Percentiles rank a stretch among this genome's conserved stretches.
phyloP scores from a whole-genome alignment of 2,797 vertebrate species.

The Amniataba percoides region DNA sequence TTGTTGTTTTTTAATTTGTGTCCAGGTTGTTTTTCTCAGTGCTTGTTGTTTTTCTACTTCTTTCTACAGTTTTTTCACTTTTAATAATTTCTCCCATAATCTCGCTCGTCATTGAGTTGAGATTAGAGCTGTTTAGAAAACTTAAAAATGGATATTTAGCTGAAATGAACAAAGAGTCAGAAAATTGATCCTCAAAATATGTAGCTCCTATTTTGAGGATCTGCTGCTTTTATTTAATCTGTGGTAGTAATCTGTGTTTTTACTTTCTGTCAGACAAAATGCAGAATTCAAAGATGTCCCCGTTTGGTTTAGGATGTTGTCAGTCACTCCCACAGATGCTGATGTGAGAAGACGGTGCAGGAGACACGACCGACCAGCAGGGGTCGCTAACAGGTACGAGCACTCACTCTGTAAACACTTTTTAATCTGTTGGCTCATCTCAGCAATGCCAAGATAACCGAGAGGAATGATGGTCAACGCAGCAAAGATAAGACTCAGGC shows the following conservation, averaged over 20 bases:
- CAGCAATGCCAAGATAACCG: not conserved
- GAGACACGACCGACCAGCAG: conserved; percentile 2
- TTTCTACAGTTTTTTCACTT: not conserved
- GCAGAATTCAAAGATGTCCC: not conserved
- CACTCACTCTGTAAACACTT: too few species aligned
- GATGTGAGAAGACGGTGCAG: not conserved
- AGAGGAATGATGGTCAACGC: not conserved
- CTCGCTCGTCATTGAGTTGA: not conserved
- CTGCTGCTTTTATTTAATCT: not conserved
- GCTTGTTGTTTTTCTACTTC: too few species aligned
- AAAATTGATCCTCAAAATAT: not conserved
- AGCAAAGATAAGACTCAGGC: not conserved
- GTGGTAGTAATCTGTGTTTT: not conserved
- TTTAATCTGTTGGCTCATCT: not conserved
- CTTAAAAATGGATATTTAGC: not conserved
- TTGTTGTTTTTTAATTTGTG: not conserved
- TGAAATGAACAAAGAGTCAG: too few species aligned
- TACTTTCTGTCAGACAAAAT: not conserved
- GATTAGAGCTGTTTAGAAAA: too few species aligned
- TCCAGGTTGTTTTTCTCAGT: too few species aligned
- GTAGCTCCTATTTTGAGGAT: not conserved
- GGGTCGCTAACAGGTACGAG: not conserved
- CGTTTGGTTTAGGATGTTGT: not conserved
- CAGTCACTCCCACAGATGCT: not conserved
- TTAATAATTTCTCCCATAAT: not conserved